Evolutionary conservation across 2,113 vertebrate genomes (phyloP).

Genomic region (Heteronetta atricapilla): DNA sequence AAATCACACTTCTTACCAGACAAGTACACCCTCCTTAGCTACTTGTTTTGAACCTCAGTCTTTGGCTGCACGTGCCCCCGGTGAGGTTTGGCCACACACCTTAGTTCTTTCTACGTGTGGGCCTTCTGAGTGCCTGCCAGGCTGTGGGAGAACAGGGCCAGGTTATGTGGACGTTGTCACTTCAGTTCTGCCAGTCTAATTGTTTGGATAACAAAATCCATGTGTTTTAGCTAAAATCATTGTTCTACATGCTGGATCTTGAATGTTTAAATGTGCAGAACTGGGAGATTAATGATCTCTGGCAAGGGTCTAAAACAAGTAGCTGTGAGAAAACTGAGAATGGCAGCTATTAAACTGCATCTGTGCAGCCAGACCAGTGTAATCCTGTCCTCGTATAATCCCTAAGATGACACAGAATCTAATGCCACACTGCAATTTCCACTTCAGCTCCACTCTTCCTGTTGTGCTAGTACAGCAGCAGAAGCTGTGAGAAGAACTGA

Average conservation of each 20-base stretch:
- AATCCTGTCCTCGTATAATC: not conserved
- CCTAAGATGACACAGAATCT: not conserved
- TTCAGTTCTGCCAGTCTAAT: not conserved
- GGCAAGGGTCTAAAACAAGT: not conserved
- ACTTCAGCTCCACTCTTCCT: not conserved
- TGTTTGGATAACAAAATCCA: not conserved
- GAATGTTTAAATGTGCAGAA: not conserved
- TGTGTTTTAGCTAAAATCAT: not conserved
- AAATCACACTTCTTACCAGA: fast-evolving
- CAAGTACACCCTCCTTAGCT: fast-evolving
- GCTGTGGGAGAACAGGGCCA: fast-evolving
- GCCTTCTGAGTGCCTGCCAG: fast-evolving
- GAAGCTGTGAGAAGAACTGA: not conserved
- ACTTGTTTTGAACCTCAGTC: fast-evolving
- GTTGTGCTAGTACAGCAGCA: not conserved
- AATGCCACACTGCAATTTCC: fast-evolving
- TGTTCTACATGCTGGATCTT: not conserved
- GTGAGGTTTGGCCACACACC: fast-evolving
- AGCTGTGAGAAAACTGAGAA: not conserved
- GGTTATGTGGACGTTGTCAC: not conserved
- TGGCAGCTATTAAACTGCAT: not conserved
- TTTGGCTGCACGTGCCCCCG: not conserved
- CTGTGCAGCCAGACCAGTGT: not conserved
- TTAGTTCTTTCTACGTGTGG: not conserved
- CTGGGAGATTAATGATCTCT: not conserved